These are phyloP conservation scores for Sarcoramphus papa DNA, from an alignment of 2,797 vertebrate species.

Conservation along the genomic window DNA sequence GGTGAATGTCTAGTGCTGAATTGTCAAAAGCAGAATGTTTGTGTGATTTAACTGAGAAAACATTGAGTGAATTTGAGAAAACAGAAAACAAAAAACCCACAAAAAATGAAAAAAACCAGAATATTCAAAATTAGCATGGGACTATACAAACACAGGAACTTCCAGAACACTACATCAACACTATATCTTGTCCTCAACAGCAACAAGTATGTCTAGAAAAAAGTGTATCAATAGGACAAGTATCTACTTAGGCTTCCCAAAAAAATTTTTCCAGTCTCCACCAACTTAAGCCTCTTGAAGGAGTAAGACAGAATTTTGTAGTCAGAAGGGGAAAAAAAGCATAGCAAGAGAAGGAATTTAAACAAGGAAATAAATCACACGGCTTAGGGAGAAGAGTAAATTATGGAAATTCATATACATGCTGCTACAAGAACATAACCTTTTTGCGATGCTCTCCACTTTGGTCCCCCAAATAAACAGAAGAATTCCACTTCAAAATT, in stretches of 20 bases:
- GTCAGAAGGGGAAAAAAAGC: background rate
- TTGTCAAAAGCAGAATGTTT: background rate
- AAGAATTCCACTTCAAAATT: background rate
- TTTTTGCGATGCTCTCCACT: background rate
- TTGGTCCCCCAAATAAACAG: background rate
- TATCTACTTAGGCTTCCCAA: background rate
- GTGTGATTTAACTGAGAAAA: background rate
- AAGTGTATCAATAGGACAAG: background rate
- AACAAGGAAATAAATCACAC: background rate
- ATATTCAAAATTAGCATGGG: background rate
- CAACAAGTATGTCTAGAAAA: background rate
- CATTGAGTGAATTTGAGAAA: background rate
- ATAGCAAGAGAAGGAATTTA: background rate
- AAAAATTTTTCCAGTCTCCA: background rate
- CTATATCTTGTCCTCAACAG: background rate
- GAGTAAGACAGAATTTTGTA: background rate
- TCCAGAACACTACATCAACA: background rate
- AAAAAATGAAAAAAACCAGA: background rate
- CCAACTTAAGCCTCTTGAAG: background rate
- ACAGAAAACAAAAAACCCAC: background rate
- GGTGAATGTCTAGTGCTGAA: background rate
- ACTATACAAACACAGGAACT: background rate
- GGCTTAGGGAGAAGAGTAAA: background rate
- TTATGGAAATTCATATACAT: background rate
- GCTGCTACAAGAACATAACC: background rate